Conservation (phyloP, 2,113 vertebrate genomes). For the Pomatostomus ruficeps region DNA sequence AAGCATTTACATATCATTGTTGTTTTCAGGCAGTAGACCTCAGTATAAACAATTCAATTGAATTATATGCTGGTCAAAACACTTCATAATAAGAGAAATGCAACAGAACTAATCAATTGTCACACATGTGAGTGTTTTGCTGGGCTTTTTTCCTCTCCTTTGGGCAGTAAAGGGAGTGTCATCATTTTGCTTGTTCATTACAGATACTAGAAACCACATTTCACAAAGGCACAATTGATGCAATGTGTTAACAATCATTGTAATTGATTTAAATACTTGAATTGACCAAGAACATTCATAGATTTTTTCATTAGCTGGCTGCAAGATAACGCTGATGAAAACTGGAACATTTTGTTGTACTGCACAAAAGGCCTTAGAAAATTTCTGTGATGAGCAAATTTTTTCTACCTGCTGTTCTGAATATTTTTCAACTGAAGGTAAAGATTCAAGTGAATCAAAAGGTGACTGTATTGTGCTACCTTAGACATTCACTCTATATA, state of each 20-base stretch:
- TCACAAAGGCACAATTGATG: background rate
- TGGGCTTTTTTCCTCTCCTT: background rate
- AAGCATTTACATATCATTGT: background rate
- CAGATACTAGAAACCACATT: background rate
- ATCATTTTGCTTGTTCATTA: background rate
- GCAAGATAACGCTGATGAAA: background rate
- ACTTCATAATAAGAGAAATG: background rate
- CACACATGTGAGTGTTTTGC: background rate
- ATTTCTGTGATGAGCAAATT: background rate
- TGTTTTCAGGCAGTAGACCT: background rate
- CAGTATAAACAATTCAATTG: background rate
- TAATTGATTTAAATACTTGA: constrained; percentile 24
- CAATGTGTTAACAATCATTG: background rate
- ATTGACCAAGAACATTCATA: background rate
- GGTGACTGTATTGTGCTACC: background rate
- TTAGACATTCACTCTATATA: background rate
- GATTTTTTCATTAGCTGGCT: background rate
- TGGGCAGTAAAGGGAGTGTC: background rate
- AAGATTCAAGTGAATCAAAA: background rate
- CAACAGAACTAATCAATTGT: background rate
- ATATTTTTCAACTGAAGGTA: background rate
- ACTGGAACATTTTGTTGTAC: background rate
- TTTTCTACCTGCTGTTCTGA: background rate
- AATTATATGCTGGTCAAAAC: background rate
- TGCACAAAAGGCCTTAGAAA: background rate